Base-by-base conservation (phyloP, 2,113 vertebrate species). In the Microcebus ravelobensis region DNA sequence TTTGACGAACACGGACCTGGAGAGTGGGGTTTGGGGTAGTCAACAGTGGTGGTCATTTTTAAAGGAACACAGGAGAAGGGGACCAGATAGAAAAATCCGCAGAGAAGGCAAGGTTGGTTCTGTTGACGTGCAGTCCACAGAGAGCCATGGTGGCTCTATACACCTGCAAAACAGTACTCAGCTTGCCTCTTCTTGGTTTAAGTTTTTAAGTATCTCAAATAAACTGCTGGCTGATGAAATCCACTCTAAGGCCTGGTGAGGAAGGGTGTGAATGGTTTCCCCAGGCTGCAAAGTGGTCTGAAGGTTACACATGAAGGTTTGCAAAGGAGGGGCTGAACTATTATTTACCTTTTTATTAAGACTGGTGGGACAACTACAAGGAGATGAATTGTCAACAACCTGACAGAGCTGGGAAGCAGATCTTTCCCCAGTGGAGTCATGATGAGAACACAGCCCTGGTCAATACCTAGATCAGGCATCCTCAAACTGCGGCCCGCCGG, bases 71-170 rank as follows among this genome's bases (percentile, higher is more conserved):
- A 23, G 15, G 52, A 57, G 29, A 42, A 70, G 80, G 63, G 25
- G 12, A 57, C 10, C 36, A 71, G 7, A 23, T 0, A 59, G 57
- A 68, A 77, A 85, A 86, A 59, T 8, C 20, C 39, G 25, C 48
- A 82, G 52, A 76, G 14, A 84, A 83, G n/a, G 15, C 15, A 79
- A 63, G 42, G 27, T 5, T 39, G 13, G 21, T 52, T 87, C 73
- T 70, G 21, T 0, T 4, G 45, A 91, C n/a, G 50, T 0, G 0
- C 2, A 21, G n/a, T 31, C 31, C 20, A 42, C 6, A 4, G 10
- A 96, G 27, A 31, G 18, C 29, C 0, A 5, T 36, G 1, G 5
- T 3, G 18, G 6, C 29, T 34, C 61, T 52, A 18, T 42, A 45
- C 27, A 67, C 31, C 86, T 45, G 27, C 67, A 42, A 90, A 92